Percentiles rank a stretch among this genome's conserved stretches.
Evolutionary conservation across 2,113 vertebrate species (phyloP).

Genomic region (Arenaria interpres): DNA sequence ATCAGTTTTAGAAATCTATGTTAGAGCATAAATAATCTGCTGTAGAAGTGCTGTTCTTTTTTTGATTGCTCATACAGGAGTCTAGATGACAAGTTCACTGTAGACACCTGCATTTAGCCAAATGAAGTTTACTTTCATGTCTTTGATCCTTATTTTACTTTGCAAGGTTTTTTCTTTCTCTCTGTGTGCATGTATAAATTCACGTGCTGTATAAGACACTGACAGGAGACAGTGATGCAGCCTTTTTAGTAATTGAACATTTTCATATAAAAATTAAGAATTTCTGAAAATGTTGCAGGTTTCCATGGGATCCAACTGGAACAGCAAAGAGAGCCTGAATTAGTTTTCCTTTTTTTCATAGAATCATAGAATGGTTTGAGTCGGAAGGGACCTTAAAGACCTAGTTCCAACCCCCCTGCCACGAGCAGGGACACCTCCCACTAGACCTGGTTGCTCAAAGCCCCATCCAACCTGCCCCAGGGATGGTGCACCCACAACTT

Average conservation of each 20-base stretch:
- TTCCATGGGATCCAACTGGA: slow-evolving; percentile 37
- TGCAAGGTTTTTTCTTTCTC: neutral
- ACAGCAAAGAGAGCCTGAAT: neutral
- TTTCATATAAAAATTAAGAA: slow-evolving; percentile 8
- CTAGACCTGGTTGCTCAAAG: neutral
- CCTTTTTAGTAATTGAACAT: neutral
- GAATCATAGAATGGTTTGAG: neutral
- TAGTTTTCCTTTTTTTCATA: neutral
- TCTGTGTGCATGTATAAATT: neutral
- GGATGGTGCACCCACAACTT: neutral
- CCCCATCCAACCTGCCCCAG: neutral
- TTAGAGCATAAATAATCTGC: neutral
- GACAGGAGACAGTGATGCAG: neutral
- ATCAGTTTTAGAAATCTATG: neutral
- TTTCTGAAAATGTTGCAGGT: neutral
- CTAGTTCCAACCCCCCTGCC: neutral
- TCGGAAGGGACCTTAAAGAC: neutral
- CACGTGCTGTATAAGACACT: neutral
- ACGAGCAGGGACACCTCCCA: neutral
- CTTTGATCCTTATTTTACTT: neutral
- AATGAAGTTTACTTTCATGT: neutral
- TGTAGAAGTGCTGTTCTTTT: neutral
- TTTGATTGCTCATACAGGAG: neutral
- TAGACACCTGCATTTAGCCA: neutral
- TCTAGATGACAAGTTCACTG: neutral